Evolutionary conservation across 2,113 vertebrate genomes (phyloP).

Genomic region (Dipodomys ordii): DNA sequence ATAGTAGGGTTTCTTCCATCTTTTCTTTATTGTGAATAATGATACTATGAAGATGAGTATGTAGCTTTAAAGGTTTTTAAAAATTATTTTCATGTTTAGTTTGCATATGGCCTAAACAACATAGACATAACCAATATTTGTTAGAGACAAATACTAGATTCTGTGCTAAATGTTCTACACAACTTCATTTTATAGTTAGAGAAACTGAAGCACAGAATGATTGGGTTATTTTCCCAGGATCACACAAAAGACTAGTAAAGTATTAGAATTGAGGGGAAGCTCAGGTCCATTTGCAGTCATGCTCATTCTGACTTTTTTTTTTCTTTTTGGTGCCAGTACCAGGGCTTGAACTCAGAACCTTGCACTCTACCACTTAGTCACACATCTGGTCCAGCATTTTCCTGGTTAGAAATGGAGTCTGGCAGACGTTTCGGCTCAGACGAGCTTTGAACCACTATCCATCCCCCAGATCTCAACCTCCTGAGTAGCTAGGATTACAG

Average conservation of each 20-base stretch:
- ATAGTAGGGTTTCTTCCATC: not conserved
- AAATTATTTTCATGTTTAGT: slow-evolving; percentile 42
- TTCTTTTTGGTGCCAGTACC: too few relatives aligned
- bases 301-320: not conserved
- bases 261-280: not conserved
- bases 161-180: slow-evolving; percentile 37
- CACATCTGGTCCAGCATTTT: too few relatives aligned
- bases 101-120: not conserved
- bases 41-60: not conserved
- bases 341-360: too few relatives aligned
- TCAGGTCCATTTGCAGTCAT: not conserved
- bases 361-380: too few relatives aligned
- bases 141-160: not conserved
- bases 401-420: too few relatives aligned
- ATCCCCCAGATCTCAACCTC: too few relatives aligned
- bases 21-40: slow-evolving; percentile 31
- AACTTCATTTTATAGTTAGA: not conserved
- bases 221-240: not conserved
- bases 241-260: not conserved
- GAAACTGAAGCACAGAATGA: slow-evolving; percentile 29
- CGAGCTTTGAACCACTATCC: too few relatives aligned
- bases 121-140: slow-evolving; percentile 18
- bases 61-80: not conserved
- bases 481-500: too few relatives aligned
- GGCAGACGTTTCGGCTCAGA: too few relatives aligned